phyloP scores from a whole-genome alignment of 2,797 vertebrate species.

The Trematomus bernacchii region DNA sequence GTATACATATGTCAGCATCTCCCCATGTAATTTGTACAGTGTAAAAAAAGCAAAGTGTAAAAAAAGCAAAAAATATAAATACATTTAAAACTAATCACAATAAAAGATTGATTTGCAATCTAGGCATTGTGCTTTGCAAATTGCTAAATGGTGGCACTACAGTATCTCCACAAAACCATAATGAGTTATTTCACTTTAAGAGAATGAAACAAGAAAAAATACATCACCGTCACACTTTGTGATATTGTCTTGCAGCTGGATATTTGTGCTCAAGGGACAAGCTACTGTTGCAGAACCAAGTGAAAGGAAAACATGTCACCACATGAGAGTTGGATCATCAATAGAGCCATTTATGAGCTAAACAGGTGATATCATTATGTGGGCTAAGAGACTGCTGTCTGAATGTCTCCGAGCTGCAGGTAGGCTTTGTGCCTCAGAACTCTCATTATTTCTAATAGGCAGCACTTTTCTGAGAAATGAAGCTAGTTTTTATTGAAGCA shows the following conservation, averaged over 20 bases:
- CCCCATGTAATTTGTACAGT: no score
- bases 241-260: constrained; percentile 16
- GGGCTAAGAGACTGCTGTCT: constrained; percentile 14
- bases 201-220: constrained; percentile 4
- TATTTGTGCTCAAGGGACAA: constrained; percentile 41
- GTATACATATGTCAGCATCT: no score
- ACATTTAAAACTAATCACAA: no score
- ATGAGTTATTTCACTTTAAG: background rate
- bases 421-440: constrained; percentile 7
- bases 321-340: constrained; percentile 26
- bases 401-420: constrained; percentile 17
- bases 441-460: constrained; percentile 12
- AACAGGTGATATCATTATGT: constrained; percentile 24
- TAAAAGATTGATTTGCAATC: no score
- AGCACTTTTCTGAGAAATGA: background rate
- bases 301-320: constrained; percentile 41
- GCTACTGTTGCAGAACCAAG: constrained; percentile 42
- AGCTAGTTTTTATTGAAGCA: background rate
- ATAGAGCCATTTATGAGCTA: constrained; percentile 26
- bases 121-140: background rate
- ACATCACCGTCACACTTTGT: constrained; percentile 21
- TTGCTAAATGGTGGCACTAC: background rate
- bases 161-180: background rate
- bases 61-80: no score
- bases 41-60: no score